Evolutionary conservation across 2,113 vertebrate genomes (phyloP).

Genomic region (Cervus canadensis): DNA sequence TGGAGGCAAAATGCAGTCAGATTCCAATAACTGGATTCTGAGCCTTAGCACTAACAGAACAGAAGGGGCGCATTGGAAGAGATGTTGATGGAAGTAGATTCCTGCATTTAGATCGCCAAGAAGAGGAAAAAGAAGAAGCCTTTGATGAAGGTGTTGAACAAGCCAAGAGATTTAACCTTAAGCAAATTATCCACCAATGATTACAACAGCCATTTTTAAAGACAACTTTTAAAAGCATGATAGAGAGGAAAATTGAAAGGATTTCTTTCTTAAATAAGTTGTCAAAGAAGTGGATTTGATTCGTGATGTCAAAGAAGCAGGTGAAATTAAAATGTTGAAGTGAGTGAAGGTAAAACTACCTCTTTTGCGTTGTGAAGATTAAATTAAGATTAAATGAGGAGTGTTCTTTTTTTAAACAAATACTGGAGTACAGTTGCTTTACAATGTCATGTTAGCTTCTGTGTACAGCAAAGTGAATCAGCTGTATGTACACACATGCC

Average conservation of each 20-base stretch:
- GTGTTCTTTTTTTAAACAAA: neutral
- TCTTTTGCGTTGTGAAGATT: neutral
- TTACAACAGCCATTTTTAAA: neutral
- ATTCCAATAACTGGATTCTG: neutral
- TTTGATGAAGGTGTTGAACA: neutral
- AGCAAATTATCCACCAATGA: neutral
- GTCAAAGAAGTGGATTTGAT: neutral
- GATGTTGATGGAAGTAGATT: neutral
- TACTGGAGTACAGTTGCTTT: neutral
- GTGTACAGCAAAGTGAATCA: neutral
- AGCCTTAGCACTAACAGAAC: neutral
- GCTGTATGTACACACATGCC: fast-evolving
- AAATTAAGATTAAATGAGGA: neutral
- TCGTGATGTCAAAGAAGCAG: neutral
- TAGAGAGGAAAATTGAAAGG: neutral
- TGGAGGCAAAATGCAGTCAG: neutral
- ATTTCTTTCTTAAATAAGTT: neutral
- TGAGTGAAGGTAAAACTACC: neutral
- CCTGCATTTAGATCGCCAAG: neutral
- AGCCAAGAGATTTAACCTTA: neutral
- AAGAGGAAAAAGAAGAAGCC: neutral
- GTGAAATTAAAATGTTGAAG: neutral
- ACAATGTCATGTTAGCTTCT: neutral
- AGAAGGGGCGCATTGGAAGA: neutral
- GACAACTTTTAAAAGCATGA: neutral